Base-by-base conservation (phyloP, 2,888 invertebrate species). In the Acanthosepion pharaonis region DNA sequence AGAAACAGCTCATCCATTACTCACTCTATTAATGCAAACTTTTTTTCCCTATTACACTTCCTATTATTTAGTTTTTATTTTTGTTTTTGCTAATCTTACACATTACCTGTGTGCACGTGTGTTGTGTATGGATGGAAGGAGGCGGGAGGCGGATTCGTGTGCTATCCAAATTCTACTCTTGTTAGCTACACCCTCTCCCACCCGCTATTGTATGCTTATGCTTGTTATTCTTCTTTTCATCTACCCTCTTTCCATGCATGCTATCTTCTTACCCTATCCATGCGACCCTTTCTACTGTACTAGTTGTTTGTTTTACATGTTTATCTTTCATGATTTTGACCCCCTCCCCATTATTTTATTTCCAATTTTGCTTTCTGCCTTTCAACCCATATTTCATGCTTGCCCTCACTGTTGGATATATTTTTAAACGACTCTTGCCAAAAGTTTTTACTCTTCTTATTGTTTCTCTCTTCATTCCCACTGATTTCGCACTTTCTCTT, bases 1-100 rank as follows among this genome's bases (percentile, higher is more conserved):
- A 78, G 33, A 78, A 78, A 78, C 78, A 78, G 78, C 78, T 78
- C 78, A 78, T 78, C 78, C 78, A 78, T 78, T 78, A 78, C 78
- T 78, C 78, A 78, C n/a, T 78, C 78, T 78, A 78, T 78, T 78
- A 78, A 78, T 78, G n/a, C 78, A 78, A 78, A 78, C 78, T 78
- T 78, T 78, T 78, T 78, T 78, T 42, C 42, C 78, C 78, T 15
- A n/a, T 78, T 78, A 33, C 78, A 78, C 78, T 78, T 78, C 78
- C n/a, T 33, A 78, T 78, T 78, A 78, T 78, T 78, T 78, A 28
- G 42, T 78, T 78, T 78, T 28, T 78, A n/a, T 78, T 78, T 78
- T n/a, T 78, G 11, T 78, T 78, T 78, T n/a, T 78, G 33, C n/a
- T 78, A 78, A 78, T 78, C 33, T 78, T 78, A n/a, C 33, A 78